A percentile compares a stretch with the other conserved stretches of the same genome.
These are phyloP conservation scores for Ennomos erosarius DNA, from an alignment of 2,888 invertebrate species.

Conservation along the genomic window DNA sequence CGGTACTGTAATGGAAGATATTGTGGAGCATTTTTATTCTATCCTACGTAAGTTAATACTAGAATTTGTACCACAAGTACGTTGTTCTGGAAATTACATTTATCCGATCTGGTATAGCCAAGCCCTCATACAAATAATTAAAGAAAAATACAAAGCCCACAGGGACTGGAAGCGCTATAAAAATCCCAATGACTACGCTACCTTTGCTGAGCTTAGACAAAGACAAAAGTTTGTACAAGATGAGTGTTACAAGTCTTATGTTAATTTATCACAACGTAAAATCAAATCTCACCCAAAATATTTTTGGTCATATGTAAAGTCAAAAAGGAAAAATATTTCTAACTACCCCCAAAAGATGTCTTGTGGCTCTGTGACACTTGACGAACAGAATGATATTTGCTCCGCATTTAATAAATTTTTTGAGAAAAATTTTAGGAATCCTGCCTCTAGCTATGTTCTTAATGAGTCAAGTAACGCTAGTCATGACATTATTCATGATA, in stretches of 20 bases:
- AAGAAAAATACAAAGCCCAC: conserved; percentile 7
- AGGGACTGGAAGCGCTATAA: conserved; percentile 1
- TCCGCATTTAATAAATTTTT: conserved; percentile 12
- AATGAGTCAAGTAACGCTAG: background rate
- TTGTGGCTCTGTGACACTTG: background rate
- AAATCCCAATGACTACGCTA: conserved; percentile 11
- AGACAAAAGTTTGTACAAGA: conserved; percentile 10
- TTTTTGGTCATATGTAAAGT: conserved; percentile 19
- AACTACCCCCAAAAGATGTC: conserved; percentile 15
- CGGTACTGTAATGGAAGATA: background rate
- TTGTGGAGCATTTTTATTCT: background rate
- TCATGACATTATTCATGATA: background rate
- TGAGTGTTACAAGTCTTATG: conserved; percentile 2
- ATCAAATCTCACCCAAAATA: conserved; percentile 16
- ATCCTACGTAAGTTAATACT: background rate
- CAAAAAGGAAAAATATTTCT: conserved; percentile 4
- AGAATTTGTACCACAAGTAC: conserved; percentile 6
- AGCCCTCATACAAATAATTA: conserved; percentile 8
- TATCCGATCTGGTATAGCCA: conserved; percentile 14
- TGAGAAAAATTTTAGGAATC: conserved; percentile 4
- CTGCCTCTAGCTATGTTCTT: background rate
- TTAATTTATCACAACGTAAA: conserved; percentile 8
- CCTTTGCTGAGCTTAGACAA: conserved; percentile 4
- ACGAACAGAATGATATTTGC: conserved; percentile 2
- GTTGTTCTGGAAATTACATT: background rate